phyloP scores from a whole-genome alignment of 2,888 invertebrate species.

The Acanthoscelides obtectus region DNA sequence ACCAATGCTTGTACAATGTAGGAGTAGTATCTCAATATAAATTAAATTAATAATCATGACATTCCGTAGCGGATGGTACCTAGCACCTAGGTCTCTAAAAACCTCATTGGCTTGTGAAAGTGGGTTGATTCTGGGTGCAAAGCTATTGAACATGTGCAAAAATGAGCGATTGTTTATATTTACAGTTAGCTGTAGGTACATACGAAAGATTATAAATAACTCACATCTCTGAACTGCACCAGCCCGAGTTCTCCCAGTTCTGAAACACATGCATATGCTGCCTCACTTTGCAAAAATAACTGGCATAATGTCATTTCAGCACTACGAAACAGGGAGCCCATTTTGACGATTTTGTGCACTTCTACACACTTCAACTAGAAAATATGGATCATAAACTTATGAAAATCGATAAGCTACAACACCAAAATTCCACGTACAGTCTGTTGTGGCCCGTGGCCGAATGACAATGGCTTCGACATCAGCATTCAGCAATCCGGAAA shows the following conservation, averaged over 20 bases:
- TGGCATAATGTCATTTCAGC: conserved; percentile 99
- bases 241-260: conserved; percentile 96
- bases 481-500: background rate
- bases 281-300: conserved; percentile 96
- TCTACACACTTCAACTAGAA: conserved; percentile 15
- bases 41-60: background rate
- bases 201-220: conserved; percentile 38
- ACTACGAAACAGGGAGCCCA: conserved; percentile 93
- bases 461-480: conserved; percentile 13
- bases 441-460: conserved; percentile 17
- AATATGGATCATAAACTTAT: conserved; percentile 4
- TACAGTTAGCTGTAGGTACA: background rate
- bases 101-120: background rate
- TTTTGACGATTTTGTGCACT: conserved; percentile 40
- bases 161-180: background rate
- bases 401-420: conserved; percentile 2
- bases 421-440: conserved; percentile 12
- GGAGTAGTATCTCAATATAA: no score
- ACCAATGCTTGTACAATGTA: no score
- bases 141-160: background rate
- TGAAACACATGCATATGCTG: conserved; percentile 96
- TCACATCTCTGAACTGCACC: conserved; percentile 94
- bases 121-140: background rate
- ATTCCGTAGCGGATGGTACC: background rate
- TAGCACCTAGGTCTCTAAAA: background rate